phyloP scores from a whole-genome alignment of 2,113 vertebrate genomes.

The Hyperopisus bebe region DNA sequence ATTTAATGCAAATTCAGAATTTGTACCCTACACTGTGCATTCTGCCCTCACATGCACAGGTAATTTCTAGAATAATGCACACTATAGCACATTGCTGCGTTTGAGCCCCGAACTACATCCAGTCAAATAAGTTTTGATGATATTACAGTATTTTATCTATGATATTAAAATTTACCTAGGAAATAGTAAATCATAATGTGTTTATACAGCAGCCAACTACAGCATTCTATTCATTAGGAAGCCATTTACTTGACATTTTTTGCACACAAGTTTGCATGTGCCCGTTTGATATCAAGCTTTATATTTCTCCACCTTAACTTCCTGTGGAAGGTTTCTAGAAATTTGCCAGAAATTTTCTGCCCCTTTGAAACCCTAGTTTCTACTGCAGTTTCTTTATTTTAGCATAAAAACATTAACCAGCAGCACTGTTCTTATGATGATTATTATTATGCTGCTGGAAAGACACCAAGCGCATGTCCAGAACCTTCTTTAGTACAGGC shows the following conservation, averaged over 20 bases:
- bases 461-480: not conserved
- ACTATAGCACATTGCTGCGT: not conserved
- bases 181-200: not conserved
- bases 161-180: not conserved
- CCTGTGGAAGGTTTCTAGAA: not conserved
- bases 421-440: not conserved
- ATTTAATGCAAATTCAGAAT: no score
- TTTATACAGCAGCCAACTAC: not conserved
- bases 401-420: not conserved
- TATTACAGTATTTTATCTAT: not conserved
- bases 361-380: not conserved
- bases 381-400: not conserved
- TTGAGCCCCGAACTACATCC: not conserved
- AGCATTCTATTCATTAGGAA: no score
- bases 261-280: no score
- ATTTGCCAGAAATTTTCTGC: not conserved
- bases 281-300: not conserved
- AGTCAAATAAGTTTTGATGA: not conserved
- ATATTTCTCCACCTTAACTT: not conserved
- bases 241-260: no score
- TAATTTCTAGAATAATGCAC: no score
- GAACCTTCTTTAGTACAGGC: not conserved
- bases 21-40: no score
- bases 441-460: not conserved
- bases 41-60: no score